A percentile compares a stretch with the other conserved stretches of the same genome.
Conservation (phyloP, 2,797 vertebrate genomes). For the Pangasius mekongensis region DNA sequence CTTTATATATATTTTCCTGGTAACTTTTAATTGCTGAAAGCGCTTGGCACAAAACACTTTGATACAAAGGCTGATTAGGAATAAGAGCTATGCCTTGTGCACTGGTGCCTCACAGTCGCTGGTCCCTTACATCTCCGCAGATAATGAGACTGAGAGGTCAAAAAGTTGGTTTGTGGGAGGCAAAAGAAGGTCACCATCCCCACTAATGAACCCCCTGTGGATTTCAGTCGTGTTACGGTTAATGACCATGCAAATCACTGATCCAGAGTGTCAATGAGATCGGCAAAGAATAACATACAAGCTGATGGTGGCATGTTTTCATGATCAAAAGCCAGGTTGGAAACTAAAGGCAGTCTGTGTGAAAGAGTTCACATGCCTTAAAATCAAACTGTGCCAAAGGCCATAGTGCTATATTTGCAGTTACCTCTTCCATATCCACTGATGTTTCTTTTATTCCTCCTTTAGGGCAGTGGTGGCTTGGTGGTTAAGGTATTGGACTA, state of each 20-base stretch:
- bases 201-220: slow-evolving; percentile 77
- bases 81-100: slow-evolving; percentile 18
- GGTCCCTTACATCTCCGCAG: slow-evolving; percentile 62
- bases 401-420: neutral
- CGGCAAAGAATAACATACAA: neutral
- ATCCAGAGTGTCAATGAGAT: slow-evolving; percentile 41
- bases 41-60: slow-evolving; percentile 70
- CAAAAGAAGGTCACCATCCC: slow-evolving; percentile 52
- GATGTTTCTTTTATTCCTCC: neutral
- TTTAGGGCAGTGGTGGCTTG: neutral
- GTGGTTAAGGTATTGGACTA: neutral
- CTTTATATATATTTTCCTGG: slow-evolving; percentile 67
- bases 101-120: slow-evolving; percentile 48
- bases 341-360: neutral
- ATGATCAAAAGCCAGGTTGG: slow-evolving; percentile 34
- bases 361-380: neutral
- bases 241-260: slow-evolving; percentile 68
- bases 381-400: neutral
- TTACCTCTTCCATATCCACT: neutral
- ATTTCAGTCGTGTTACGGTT: slow-evolving; percentile 61
- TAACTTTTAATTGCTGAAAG: slow-evolving; percentile 71
- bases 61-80: slow-evolving; percentile 67
- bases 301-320: neutral
- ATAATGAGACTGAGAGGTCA: slow-evolving; percentile 73
- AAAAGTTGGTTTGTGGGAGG: slow-evolving; percentile 54